Evolutionary conservation across 2,113 vertebrate genomes (phyloP).

Genomic region (Erpornis zantholeuca): DNA sequence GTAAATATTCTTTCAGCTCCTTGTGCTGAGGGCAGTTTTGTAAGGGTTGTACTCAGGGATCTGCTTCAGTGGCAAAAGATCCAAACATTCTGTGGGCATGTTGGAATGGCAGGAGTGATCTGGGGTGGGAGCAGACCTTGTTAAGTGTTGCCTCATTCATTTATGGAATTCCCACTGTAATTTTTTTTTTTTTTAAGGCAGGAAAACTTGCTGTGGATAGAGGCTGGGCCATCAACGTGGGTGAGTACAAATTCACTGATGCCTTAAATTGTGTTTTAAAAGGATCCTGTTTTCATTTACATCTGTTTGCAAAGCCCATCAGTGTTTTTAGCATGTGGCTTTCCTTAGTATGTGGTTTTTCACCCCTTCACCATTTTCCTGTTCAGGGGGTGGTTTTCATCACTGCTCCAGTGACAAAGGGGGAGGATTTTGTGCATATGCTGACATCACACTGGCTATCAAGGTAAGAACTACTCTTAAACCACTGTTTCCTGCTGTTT

Average conservation of each 20-base stretch:
- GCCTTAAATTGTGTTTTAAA: not conserved
- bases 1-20: not conserved
- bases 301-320: not conserved
- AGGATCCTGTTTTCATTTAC: not conserved
- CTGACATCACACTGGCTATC: slow-evolving; percentile 92
- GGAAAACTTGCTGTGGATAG: slow-evolving; percentile 93
- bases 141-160: not conserved
- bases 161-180: not conserved
- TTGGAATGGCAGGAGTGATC: accelerated
- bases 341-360: not conserved
- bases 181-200: slow-evolving; percentile 76
- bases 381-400: slow-evolving; percentile 94
- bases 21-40: not conserved
- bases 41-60: not conserved
- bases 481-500: not conserved
- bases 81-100: accelerated
- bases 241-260: slow-evolving; percentile 74
- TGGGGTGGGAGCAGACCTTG: not conserved
- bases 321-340: not conserved
- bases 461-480: slow-evolving; percentile 76
- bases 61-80: not conserved
- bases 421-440: slow-evolving; percentile 95
- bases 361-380: not conserved
- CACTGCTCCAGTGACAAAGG: slow-evolving; percentile 94
- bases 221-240: slow-evolving; percentile 97